phyloP scores from a whole-genome alignment of 2,797 vertebrate genomes.

The Liparis tanakae region DNA sequence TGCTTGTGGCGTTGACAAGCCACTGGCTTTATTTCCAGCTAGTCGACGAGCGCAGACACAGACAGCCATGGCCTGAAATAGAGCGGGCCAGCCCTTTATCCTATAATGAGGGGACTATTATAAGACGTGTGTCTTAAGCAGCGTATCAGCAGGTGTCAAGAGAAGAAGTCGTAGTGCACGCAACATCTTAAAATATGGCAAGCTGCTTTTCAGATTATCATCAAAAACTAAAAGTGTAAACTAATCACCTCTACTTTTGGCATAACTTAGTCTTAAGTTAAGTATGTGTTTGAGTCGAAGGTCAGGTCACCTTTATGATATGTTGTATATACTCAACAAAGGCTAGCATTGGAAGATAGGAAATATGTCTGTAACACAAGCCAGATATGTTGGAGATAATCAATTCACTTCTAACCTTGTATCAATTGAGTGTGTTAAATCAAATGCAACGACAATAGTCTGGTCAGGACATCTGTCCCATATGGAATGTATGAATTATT shows the following conservation, averaged over 20 bases:
- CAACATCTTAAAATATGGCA: slow-evolving; percentile 68
- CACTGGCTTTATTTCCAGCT: slow-evolving; percentile 79
- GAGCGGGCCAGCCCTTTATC: slow-evolving; percentile 75
- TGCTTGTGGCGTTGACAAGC: slow-evolving; percentile 67
- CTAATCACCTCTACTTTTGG: slow-evolving; percentile 60
- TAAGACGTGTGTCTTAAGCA: slow-evolving; percentile 74
- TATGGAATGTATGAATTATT: slow-evolving; percentile 77
- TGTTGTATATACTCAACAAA: background rate
- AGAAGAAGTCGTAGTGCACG: slow-evolving; percentile 44
- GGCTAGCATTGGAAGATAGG: slow-evolving; percentile 8
- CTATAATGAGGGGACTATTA: slow-evolving; percentile 79
- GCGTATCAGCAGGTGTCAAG: slow-evolving; percentile 49
- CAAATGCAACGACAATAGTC: slow-evolving; percentile 40
- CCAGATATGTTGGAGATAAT: slow-evolving; percentile 34
- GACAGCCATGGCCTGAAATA: slow-evolving; percentile 78
- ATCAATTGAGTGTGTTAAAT: slow-evolving; percentile 34
- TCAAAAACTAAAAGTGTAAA: slow-evolving; percentile 45
- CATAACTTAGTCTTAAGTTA: slow-evolving; percentile 46
- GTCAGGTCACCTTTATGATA: slow-evolving; percentile 42
- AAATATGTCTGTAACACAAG: slow-evolving; percentile 14
- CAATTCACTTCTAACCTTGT: slow-evolving; percentile 49
- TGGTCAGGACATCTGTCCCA: slow-evolving; percentile 57
- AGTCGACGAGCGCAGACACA: slow-evolving; percentile 65
- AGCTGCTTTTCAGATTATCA: slow-evolving; percentile 79
- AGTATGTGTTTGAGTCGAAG: slow-evolving; percentile 39